Conservation (phyloP, 2,888 invertebrate species). For the Agonopterix alstromeriana region DNA sequence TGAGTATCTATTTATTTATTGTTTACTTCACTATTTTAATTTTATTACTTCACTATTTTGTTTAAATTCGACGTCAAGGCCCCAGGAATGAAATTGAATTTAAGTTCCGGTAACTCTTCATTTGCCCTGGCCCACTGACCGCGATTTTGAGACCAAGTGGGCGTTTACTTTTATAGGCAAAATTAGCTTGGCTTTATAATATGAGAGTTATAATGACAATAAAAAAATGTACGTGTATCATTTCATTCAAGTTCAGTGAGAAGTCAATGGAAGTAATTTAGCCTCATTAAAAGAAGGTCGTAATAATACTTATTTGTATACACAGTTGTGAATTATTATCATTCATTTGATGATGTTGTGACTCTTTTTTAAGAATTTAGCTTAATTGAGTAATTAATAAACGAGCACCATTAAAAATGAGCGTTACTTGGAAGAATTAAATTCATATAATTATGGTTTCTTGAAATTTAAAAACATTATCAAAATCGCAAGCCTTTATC, state of each 20-base stretch:
- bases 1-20: no score
- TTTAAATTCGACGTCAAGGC: neutral
- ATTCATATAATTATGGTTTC: no score
- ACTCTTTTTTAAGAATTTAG: constrained; percentile 1
- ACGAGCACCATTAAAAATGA: no score
- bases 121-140: constrained; percentile 68
- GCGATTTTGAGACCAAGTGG: constrained; percentile 49
- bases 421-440: no score
- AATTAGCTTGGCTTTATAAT: constrained; percentile 14
- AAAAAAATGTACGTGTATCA: neutral
- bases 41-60: no score
- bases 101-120: constrained; percentile 60
- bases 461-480: no score
- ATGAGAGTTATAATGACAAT: neutral
- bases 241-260: neutral
- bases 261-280: constrained; percentile 6
- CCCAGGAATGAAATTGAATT: constrained; percentile 31
- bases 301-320: constrained; percentile 5
- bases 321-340: neutral
- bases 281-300: constrained; percentile 2
- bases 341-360: constrained; percentile 2
- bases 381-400: neutral
- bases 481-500: no score
- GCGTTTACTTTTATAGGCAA: constrained; percentile 41
- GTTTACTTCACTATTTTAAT: no score